Evolutionary conservation across 2,888 invertebrate genomes (phyloP).

Genomic region (Acanthoscelides obtectus): DNA sequence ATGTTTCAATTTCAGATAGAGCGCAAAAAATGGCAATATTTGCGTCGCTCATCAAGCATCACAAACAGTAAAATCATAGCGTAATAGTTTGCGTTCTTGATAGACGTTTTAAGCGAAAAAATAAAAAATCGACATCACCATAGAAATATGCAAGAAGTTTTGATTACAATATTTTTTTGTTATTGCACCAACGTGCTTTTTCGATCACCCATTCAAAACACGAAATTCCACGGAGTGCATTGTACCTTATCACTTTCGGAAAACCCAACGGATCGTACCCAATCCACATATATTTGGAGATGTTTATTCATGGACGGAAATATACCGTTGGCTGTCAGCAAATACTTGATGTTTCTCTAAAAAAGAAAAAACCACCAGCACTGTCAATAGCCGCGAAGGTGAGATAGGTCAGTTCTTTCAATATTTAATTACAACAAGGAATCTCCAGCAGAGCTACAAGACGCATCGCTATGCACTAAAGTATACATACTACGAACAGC

Average conservation of each 20-base stretch:
- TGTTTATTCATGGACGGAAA: background rate
- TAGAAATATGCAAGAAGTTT: too few species aligned
- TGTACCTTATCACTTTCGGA: background rate
- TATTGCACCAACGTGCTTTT: background rate
- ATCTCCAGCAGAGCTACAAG: background rate
- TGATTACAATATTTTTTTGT: background rate
- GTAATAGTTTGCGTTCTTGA: too few species aligned
- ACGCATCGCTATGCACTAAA: background rate
- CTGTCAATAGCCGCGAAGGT: background rate
- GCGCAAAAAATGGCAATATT: too few species aligned
- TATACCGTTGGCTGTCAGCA: background rate
- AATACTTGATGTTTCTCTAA: background rate
- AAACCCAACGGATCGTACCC: background rate
- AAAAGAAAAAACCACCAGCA: background rate
- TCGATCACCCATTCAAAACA: background rate
- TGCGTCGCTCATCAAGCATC: too few species aligned
- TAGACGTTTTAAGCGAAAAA: too few species aligned
- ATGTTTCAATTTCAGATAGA: too few species aligned
- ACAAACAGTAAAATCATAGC: too few species aligned
- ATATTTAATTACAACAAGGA: background rate
- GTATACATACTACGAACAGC: too few species aligned
- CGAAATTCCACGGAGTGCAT: background rate
- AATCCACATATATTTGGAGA: background rate
- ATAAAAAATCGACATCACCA: too few species aligned
- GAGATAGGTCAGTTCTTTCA: background rate